Evolutionary conservation across 2,888 invertebrate genomes (phyloP), one percentile per base, ranked within the genome.

Genomic region (Eupithecia centaureata): DNA sequence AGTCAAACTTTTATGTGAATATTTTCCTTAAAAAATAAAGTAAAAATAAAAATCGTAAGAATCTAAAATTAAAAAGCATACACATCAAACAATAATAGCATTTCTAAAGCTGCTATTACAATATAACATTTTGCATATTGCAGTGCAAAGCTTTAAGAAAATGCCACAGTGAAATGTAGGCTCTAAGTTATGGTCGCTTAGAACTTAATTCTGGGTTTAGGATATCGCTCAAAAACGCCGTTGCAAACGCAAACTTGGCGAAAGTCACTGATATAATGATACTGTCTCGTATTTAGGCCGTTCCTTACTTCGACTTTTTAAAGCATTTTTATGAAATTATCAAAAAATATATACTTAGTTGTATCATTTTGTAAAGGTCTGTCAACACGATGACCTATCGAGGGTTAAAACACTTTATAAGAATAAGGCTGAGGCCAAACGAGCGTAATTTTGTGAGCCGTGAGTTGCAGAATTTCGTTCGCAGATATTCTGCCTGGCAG

Each of bases 181-280:
- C n/a, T 56, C 52, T 28, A 57, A 18, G 28, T 32, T 13, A 32
- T 57, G 57, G 57, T 57, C 57, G 57, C 57, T n/a, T 57, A 57
- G 57, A 32, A 32, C 28, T 32, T 52, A 52, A 57, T 57, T 18
- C 13, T 56, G 30, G 28, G 57, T 57, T 57, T 33, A 57, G 32
- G 22, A 5, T 30, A 33, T 22, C 57, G 57, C 57, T 35, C 32
- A 56, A 51, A 63, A 51, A 51, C 33, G 42, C 33, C 59, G 22
- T 27, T n/a, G n/a, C n/a, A n/a, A n/a, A n/a, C n/a, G n/a, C n/a
- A n/a, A n/a, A n/a, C n/a, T 58, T 35, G 52, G 61, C 61, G 12
- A 47, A 61, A 54, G 56, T 66, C 25, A 32, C 38, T 25, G 18
- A 28, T 32, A 5, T 30, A 22, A 32, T 30, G 18, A 18, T 32